These are phyloP conservation scores for Nicator chloris DNA, from an alignment of 2,113 vertebrate genomes.

Conservation along the genomic window DNA sequence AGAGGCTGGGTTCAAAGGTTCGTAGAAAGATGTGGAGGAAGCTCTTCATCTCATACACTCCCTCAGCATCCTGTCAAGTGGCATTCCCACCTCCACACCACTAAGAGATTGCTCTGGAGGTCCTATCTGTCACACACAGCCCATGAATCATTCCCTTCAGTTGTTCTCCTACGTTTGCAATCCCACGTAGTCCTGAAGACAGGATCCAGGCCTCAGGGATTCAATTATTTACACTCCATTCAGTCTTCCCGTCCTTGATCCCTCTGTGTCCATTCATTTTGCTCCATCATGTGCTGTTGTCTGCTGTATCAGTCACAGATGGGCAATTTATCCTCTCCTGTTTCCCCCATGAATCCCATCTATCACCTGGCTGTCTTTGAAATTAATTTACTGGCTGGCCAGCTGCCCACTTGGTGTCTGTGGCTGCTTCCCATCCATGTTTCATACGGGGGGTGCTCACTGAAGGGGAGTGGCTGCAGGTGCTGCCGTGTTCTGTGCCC, in stretches of 20 bases:
- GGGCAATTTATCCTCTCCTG: neutral
- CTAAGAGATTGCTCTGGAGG: neutral
- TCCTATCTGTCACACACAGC: neutral
- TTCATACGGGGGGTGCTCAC: neutral
- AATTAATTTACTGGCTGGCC: slow-evolving; percentile 16
- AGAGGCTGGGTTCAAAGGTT: slow-evolving; percentile 3
- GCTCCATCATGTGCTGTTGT: neutral
- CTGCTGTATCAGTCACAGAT: neutral
- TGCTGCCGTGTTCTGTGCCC: neutral
- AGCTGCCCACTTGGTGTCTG: neutral
- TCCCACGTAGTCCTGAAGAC: neutral
- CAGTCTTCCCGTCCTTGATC: neutral
- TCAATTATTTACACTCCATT: neutral
- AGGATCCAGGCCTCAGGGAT: neutral
- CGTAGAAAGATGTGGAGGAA: neutral
- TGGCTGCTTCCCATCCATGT: neutral
- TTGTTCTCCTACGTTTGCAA: neutral
- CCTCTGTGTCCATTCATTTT: neutral
- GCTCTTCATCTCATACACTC: neutral
- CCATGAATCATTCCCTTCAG: slow-evolving; percentile 27
- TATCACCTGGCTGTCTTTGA: neutral
- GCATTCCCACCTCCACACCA: neutral
- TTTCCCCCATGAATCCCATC: neutral
- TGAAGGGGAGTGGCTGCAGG: neutral
- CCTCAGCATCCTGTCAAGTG: neutral